Base-by-base conservation (phyloP, 2,888 invertebrate species). In the Macroteleia sp. region DNA sequence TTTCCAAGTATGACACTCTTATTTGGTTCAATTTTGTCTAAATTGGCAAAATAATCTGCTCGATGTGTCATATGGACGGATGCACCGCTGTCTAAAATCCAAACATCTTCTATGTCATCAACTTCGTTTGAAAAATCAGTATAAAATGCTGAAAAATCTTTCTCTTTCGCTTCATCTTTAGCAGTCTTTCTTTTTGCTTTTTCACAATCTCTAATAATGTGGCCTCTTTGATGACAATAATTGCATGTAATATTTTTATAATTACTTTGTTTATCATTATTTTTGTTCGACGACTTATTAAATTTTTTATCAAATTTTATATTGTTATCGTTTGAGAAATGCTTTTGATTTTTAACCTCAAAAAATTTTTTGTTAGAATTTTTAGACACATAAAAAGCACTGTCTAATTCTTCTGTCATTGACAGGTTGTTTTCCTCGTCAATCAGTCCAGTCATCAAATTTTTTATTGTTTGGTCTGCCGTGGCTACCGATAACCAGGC, bases 21-120 rank as follows among this genome's bases (percentile, higher is more conserved):
- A 25, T 25, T 25, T 25, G 10, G 8, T 16, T 44, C 48, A 22
- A 41, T 22, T 14, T 71, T 50, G 20, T 14, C 39, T 9, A 75
- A 12, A 12, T 25, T 42, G 10, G 66, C 50, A 32, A 71, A 79
- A 30, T 39, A 77, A 42, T 77, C 46, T 17, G 36, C 54, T 9
- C 42, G 48, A 50, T 64, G 50, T 28, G 69, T 61, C 78, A 81
- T 81, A 48, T 76, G 77, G 36, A 62, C 67, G 28, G 71, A 70
- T 19, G 78, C 74, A 14, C 81, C 77, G 52, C 81, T 79, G 16
- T 74, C 79, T 61, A 70, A 64, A 17, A 66, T 69, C 77, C 77
- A 79, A 12, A 8, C 17, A 36, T 77, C 42, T 25, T 41, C 42
- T n/a, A n/a, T 32, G 32, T 25, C 25, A 25, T 25, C 25, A 25